Evolutionary conservation across 2,888 invertebrate species (phyloP), one percentile per base, ranked within the genome.

Genomic region (Eupithecia abbreviata): DNA sequence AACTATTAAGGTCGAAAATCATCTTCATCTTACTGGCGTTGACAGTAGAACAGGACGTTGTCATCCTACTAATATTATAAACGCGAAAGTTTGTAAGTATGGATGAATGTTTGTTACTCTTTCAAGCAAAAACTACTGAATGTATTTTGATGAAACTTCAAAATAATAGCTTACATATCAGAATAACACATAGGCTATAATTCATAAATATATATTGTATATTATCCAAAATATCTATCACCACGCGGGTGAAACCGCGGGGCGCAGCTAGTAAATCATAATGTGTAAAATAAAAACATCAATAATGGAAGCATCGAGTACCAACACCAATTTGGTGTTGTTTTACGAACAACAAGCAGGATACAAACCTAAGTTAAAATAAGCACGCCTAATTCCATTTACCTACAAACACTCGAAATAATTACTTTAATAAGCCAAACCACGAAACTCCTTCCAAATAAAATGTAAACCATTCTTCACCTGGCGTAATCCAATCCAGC

Each of bases 401-500:
- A n/a, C n/a, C n/a, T n/a, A 68, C 43, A 43, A 18, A 42, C 43
- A 68, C 30, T 62, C 62, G 30, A 62, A 30, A 30, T 62, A 68
- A 75, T 73, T 77, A 73, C 45, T 71, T 41, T 72, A 77, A 71
- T 77, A 73, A 43, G 71, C 58, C 55, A 68, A 76, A 58, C 55
- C 43, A 58, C 71, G 71, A 30, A 51, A 74, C 72, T 77, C 43
- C 41, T 58, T 71, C 74, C 72, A 51, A 77, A 74, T 77, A 62
- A 62, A 62, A 62, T 65, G 65, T n/a, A 68, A 68, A 7, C n/a
- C 47, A 66, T 51, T 81, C 82, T 84, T 83, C 85, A 82, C 85
- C 84, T 84, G 85, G 86, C 77, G 78, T 74, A 78, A 76, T 75
- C 66, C 73, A 80, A 80, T 80, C 78, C 76, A 76, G 67, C 67